Base-by-base conservation (phyloP, 2,113 vertebrate genomes). In the Malurus alboscapulatus region DNA sequence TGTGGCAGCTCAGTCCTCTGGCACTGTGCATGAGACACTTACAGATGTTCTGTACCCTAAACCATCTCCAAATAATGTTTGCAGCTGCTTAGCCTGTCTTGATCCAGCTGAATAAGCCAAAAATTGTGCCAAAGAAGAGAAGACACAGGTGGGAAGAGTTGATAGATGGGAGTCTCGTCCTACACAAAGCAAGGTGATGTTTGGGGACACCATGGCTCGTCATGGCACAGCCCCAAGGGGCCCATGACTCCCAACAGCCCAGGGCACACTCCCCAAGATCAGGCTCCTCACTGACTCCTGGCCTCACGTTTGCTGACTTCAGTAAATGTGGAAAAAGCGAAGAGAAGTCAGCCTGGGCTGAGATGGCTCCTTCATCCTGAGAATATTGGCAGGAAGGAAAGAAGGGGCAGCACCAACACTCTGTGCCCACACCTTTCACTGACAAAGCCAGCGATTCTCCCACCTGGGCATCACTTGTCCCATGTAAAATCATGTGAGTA, bases 11-110 rank as follows among this genome's bases (percentile, higher is more conserved):
- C 17, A 0, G 34, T 65, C 26, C 68, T 69, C 14, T 2, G 2
- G 54, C 48, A n/a, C 40, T 44, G 47, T 0, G 0, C 38, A 38
- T 2, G 0, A 2, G 29, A 50, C 2, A 1, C 5, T 48, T n/a
- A 48, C 25, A 83, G 78, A 55, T 0, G 1, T 50, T 54, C 27
- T 59, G 34, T 20, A 42, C 36, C 20, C 42, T 29, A 75, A 73
- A 10, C n/a, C 22, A 14, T 29, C 48, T 61, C 74, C 42, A 51
- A 77, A 44, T 2, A 40, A 38, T 4, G 8, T 6, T 32, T 53
- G 38, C 50, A 78, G 66, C 27, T 22, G 3, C 58, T 48, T 40
- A n/a, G 26, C 32, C 26, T 22, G 34, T 10, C 14, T 61, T 15
- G 17, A 48, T 32, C 16, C 55, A 34, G 30, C 11, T 57, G 34